phyloP scores from a whole-genome alignment of 2,888 invertebrate genomes.

The Eumacrocentrus americanus region DNA sequence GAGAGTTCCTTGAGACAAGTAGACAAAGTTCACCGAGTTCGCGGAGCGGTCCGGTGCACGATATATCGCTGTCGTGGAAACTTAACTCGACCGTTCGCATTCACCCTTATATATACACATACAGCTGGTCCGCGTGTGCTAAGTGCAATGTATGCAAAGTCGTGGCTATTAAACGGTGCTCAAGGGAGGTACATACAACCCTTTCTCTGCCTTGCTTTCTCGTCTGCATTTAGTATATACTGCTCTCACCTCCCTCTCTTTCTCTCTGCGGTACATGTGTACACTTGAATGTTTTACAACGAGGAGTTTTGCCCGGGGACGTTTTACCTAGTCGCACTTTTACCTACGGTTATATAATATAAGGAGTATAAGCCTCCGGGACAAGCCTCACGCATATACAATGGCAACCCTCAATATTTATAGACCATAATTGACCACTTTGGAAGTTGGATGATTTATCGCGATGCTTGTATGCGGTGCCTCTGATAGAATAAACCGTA shows the following conservation, averaged over 20 bases:
- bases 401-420: constrained; percentile 38
- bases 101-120: constrained; percentile 8
- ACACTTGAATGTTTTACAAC: constrained; percentile 23
- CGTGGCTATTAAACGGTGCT: constrained; percentile 28
- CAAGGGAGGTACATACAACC: constrained; percentile 20
- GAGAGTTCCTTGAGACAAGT: constrained; percentile 38
- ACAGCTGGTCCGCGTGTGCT: constrained; percentile 19
- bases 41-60: constrained; percentile 29
- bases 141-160: constrained; percentile 30
- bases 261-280: too few species aligned
- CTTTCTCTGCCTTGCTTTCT: not conserved
- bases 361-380: not conserved
- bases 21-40: constrained; percentile 34
- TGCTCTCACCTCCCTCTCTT: too few species aligned
- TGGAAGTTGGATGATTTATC: constrained; percentile 40
- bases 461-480: constrained; percentile 5
- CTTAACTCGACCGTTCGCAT: constrained; percentile 20
- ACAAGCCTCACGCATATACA: constrained; percentile 1
- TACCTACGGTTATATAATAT: constrained; percentile 14
- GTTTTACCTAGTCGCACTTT: constrained; percentile 22
- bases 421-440: constrained; percentile 42
- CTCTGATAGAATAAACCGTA: constrained; percentile 13
- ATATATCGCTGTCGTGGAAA: constrained; percentile 33
- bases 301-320: constrained; percentile 13
- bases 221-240: not conserved